These are phyloP conservation scores for Gymnocephalus cernua DNA, from an alignment of 2,113 vertebrate species.

Conservation along the genomic window DNA sequence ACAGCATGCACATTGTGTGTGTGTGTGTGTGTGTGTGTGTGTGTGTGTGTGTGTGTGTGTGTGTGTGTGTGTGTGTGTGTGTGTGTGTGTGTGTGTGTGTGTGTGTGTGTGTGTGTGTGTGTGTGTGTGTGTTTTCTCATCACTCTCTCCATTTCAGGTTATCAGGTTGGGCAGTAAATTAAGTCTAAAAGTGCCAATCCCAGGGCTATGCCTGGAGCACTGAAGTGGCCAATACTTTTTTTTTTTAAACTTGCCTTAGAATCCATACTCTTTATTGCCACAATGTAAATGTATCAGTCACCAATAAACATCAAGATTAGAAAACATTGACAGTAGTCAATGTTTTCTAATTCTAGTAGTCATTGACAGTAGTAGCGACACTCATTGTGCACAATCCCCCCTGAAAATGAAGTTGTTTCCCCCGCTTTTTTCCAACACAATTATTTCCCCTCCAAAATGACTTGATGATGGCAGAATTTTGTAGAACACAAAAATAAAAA, in stretches of 20 bases:
- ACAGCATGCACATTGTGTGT: background rate
- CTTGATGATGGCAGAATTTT: background rate
- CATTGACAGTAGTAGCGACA: no score
- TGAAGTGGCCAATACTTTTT: conserved; percentile 46
- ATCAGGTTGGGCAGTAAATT: conserved; percentile 73
- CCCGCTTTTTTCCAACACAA: background rate
- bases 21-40: conserved; percentile 2
- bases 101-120: conserved; percentile 14
- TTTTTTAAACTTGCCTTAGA: conserved; percentile 2
- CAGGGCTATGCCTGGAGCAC: conserved; percentile 23
- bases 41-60: background rate
- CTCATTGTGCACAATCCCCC: background rate
- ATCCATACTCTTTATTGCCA: conserved; percentile 30
- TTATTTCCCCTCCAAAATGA: background rate
- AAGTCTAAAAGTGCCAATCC: conserved; percentile 62
- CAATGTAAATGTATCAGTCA: conserved; percentile 15
- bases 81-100: conserved; percentile 1
- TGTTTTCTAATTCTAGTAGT: no score
- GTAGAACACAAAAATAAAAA: conserved; percentile 14
- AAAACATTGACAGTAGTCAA: background rate
- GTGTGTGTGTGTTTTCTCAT: conserved; percentile 32
- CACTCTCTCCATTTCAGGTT: conserved; percentile 63
- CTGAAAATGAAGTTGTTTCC: background rate
- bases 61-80: background rate
- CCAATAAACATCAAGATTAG: conserved; percentile 14